Evolutionary conservation across 2,888 invertebrate genomes (phyloP).

Genomic region (Actias luna): DNA sequence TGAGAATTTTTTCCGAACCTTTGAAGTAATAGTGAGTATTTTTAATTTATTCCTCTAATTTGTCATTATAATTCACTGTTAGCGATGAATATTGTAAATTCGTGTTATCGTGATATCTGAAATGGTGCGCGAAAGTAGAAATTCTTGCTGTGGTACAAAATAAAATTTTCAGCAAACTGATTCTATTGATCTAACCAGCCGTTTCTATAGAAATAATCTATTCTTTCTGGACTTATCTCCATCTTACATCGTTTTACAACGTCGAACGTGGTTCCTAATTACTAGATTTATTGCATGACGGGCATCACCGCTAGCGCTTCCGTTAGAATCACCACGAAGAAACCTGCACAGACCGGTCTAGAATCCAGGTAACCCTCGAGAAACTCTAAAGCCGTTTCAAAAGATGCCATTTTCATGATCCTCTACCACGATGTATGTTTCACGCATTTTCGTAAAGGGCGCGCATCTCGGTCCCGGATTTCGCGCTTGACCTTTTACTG

Average conservation of each 20-base stretch:
- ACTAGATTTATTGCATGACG: slow-evolving; percentile 65
- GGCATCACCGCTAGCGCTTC: slow-evolving; percentile 75
- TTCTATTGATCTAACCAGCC: slow-evolving; percentile 67
- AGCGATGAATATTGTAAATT: slow-evolving; percentile 34
- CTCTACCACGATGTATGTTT: slow-evolving; percentile 14
- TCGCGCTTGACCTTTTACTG: slow-evolving; percentile 71
- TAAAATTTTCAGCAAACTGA: slow-evolving; percentile 51
- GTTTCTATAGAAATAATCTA: slow-evolving; percentile 71
- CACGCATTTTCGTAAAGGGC: slow-evolving; percentile 49
- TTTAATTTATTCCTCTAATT: slow-evolving; percentile 37
- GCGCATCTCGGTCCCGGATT: slow-evolving; percentile 54
- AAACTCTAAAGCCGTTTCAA: background rate
- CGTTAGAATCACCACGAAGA: slow-evolving; percentile 69
- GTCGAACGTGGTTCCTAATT: slow-evolving; percentile 36
- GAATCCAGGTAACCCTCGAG: slow-evolving; percentile 49
- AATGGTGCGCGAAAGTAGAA: slow-evolving; percentile 37
- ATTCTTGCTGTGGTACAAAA: slow-evolving; percentile 49
- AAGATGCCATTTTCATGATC: background rate
- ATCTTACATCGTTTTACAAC: slow-evolving; percentile 22
- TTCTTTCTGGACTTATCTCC: slow-evolving; percentile 34
- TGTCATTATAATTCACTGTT: slow-evolving; percentile 24
- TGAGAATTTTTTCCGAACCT: slow-evolving; percentile 72
- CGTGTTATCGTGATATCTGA: slow-evolving; percentile 50
- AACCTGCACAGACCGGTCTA: slow-evolving; percentile 42
- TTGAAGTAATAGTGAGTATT: slow-evolving; percentile 77